phyloP scores from a whole-genome alignment of 2,797 vertebrate species.

The Sebastes taczanowskii region DNA sequence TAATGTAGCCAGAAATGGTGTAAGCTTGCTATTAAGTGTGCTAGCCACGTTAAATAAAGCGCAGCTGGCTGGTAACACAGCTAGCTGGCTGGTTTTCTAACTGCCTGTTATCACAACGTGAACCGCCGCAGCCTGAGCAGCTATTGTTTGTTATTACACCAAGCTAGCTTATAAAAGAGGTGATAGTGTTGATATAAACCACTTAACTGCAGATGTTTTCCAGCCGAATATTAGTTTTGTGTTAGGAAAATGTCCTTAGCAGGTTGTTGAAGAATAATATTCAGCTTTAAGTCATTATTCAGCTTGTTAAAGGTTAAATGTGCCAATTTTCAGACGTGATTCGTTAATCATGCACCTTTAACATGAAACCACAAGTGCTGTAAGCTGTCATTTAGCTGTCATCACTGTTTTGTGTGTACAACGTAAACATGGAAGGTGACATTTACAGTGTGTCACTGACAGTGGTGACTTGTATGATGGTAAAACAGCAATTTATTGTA shows the following conservation, averaged over 20 bases:
- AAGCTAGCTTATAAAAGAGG: not conserved
- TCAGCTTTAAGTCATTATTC: not conserved
- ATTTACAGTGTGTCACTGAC: not conserved
- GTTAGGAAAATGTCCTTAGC: not conserved
- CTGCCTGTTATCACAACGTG: not conserved
- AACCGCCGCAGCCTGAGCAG: slow-evolving; percentile 35
- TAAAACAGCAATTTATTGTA: not conserved
- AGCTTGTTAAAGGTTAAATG: not conserved
- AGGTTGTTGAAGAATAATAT: slow-evolving; percentile 3
- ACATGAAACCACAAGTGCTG: too few species aligned
- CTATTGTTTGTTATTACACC: slow-evolving; percentile 37
- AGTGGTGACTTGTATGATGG: too few species aligned
- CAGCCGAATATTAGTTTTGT: fast-evolving
- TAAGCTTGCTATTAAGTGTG: not conserved
- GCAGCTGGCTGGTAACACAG: not conserved
- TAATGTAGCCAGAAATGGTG: not conserved
- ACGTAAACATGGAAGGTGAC: not conserved
- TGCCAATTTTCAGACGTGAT: not conserved
- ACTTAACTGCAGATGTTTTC: fast-evolving
- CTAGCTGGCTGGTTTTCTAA: slow-evolving; percentile 27
- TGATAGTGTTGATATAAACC: too few species aligned
- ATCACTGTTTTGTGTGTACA: not conserved
- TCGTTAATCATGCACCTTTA: not conserved
- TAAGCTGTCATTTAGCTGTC: not conserved
- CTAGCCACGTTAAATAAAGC: not conserved